Evolutionary conservation across 23 tunicate genomes (phyloP).

Genomic region (Phallusia fumigata): DNA sequence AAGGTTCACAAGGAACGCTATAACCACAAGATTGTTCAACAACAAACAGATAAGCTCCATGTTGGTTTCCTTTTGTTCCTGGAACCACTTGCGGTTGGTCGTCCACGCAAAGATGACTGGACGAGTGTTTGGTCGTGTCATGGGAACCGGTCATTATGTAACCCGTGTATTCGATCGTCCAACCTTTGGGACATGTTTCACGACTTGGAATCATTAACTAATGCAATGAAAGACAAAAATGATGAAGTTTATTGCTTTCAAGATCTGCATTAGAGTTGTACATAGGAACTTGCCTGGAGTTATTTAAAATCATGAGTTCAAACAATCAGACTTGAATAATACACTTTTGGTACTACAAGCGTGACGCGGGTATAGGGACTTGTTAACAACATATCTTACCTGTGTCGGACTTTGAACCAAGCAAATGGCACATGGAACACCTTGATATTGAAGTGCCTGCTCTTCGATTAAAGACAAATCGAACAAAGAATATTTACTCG

Average conservation of each 20-base stretch:
- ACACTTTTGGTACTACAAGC: too few species aligned
- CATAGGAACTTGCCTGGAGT: too few species aligned
- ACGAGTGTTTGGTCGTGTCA: constrained; percentile 26
- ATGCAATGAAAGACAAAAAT: not conserved
- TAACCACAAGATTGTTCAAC: constrained; percentile 37
- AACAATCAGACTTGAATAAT: too few species aligned
- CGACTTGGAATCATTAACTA: constrained; percentile 45
- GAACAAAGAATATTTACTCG: constrained; percentile 28
- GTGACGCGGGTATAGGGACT: too few species aligned
- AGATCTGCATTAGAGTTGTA: too few species aligned
- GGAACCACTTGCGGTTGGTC: constrained; percentile 55
- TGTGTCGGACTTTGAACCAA: constrained; percentile 16
- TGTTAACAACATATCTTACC: not conserved
- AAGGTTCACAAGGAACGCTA: constrained; percentile 36
- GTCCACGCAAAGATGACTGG: constrained; percentile 35
- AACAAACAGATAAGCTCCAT: constrained; percentile 38
- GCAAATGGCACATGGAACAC: constrained; percentile 46
- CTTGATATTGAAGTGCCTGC: constrained; percentile 21
- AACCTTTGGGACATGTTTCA: constrained; percentile 33
- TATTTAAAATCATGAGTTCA: too few species aligned
- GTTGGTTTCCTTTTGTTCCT: constrained; percentile 32
- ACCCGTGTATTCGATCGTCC: constrained; percentile 42
- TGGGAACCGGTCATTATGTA: constrained; percentile 51
- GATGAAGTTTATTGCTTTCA: too few species aligned
- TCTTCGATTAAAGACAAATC: constrained; percentile 18